Percentiles rank a stretch among this genome's conserved stretches.
These are phyloP conservation scores for Ennomos quercinarius DNA, from an alignment of 2,888 invertebrate species.

Conservation along the genomic window DNA sequence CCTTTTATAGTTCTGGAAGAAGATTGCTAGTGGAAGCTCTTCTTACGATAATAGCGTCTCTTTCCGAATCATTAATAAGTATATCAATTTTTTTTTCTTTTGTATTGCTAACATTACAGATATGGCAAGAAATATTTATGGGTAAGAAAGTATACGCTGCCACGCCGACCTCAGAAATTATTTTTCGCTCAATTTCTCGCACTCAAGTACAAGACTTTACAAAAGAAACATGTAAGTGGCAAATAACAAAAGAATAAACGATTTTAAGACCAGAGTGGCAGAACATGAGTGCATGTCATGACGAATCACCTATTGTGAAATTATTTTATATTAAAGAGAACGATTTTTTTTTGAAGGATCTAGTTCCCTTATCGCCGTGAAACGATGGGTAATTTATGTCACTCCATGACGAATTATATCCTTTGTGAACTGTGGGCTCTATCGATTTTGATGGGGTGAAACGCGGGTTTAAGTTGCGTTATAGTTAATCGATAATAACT, in stretches of 20 bases:
- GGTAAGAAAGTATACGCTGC: too few species aligned
- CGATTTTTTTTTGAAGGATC: conserved; percentile 22
- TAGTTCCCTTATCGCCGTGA: conserved; percentile 26
- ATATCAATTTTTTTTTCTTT: too few species aligned
- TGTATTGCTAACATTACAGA: too few species aligned
- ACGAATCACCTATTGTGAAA: conserved; percentile 54
- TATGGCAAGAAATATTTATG: too few species aligned
- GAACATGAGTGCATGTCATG: conserved; percentile 48
- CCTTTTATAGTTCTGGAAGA: too few species aligned
- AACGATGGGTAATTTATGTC: conserved; percentile 45
- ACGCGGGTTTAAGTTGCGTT: conserved; percentile 20
- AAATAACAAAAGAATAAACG: conserved; percentile 22
- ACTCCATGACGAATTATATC: conserved; percentile 46
- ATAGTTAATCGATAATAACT: conserved; percentile 44
- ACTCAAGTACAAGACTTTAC: conserved; percentile 39
- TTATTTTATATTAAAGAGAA: neutral
- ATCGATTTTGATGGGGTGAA: conserved; percentile 21
- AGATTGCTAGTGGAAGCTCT: too few species aligned
- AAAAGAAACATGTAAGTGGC: conserved; percentile 36
- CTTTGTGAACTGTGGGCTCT: conserved; percentile 49
- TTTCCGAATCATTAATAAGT: too few species aligned
- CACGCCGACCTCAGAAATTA: conserved; percentile 25
- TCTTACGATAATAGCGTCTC: too few species aligned
- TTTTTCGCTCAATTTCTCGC: conserved; percentile 44
- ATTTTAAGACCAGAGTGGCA: conserved; percentile 31